phyloP scores from a whole-genome alignment of 2,113 vertebrate genomes.

The Serilophus lunatus region DNA sequence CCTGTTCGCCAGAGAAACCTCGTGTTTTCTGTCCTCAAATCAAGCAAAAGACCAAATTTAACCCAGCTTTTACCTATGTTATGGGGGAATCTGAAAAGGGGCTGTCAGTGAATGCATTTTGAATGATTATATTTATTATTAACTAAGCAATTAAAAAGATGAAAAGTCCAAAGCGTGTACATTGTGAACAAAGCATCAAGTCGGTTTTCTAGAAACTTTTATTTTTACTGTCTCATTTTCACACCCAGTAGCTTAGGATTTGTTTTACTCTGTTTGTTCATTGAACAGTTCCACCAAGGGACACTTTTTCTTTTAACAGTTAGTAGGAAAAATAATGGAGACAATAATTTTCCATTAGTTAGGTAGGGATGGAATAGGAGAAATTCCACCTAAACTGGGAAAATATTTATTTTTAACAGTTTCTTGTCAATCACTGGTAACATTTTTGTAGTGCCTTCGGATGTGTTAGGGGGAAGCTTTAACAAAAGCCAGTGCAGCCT shows the following conservation, averaged over 20 bases:
- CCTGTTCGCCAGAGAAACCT: background rate
- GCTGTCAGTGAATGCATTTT: background rate
- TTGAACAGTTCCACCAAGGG: background rate
- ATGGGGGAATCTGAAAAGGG: background rate
- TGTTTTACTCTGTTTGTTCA: background rate
- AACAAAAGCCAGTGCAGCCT: background rate
- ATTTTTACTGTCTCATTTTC: background rate
- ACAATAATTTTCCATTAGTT: background rate
- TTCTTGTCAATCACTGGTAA: background rate
- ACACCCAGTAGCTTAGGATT: background rate
- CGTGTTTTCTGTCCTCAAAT: background rate
- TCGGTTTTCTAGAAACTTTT: background rate
- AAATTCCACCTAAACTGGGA: background rate
- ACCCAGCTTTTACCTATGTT: background rate
- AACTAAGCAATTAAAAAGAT: background rate
- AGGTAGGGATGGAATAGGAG: background rate
- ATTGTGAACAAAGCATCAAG: background rate
- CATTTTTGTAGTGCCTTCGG: background rate
- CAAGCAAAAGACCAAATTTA: background rate
- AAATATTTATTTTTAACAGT: background rate
- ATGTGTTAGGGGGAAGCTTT: background rate
- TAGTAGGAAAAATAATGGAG: background rate
- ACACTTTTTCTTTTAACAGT: background rate
- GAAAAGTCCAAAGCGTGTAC: background rate
- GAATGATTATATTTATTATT: background rate